phyloP scores from a whole-genome alignment of 2,797 vertebrate species.

The Enteromius trimaculatus region DNA sequence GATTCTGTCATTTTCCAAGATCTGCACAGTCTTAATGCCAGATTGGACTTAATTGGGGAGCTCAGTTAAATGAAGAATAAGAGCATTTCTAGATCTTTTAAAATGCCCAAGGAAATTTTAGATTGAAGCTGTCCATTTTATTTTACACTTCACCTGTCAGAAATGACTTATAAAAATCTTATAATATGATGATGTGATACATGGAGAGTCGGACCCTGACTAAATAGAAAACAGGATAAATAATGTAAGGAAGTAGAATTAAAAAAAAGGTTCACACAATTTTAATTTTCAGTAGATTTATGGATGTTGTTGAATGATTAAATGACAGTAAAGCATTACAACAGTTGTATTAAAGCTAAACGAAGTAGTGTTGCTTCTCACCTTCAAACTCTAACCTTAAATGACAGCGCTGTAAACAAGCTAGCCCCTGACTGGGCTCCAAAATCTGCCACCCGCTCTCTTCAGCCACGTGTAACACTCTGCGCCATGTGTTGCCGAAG shows the following conservation, averaged over 20 bases:
- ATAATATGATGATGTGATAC: background rate
- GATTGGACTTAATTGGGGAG: slow-evolving; percentile 22
- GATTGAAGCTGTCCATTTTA: background rate
- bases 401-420: slow-evolving; percentile 57
- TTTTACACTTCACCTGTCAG: background rate
- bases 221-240: background rate
- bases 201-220: background rate
- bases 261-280: background rate
- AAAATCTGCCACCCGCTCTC: slow-evolving; percentile 61
- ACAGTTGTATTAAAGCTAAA: background rate
- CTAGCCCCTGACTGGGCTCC: slow-evolving; percentile 51
- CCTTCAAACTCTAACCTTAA: slow-evolving; percentile 55
- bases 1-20: background rate
- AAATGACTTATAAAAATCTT: background rate
- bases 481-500: slow-evolving; percentile 62
- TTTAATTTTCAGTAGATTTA: background rate
- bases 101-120: background rate
- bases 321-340: background rate
- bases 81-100: slow-evolving; percentile 2
- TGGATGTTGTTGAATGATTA: background rate
- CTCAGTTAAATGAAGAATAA: slow-evolving; percentile 15
- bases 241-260: background rate
- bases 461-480: slow-evolving; percentile 71
- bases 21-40: slow-evolving; percentile 6
- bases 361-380: slow-evolving; percentile 20